Evolutionary conservation across 2,113 vertebrate species (phyloP).

Genomic region (Chaetura pelagica): DNA sequence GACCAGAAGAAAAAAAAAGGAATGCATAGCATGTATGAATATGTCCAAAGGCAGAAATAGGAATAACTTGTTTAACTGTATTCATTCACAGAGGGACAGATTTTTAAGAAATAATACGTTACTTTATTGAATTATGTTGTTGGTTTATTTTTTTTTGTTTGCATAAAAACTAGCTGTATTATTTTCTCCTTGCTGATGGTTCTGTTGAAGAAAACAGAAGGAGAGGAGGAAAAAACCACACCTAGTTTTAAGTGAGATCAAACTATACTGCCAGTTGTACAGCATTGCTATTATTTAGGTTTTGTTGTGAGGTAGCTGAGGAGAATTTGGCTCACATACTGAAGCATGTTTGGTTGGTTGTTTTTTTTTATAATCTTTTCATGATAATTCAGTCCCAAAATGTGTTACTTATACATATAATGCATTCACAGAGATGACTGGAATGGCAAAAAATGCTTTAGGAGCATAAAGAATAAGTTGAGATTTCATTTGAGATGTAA

Average conservation of each 20-base stretch:
- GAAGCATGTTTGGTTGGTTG: neutral
- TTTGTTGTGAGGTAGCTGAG: neutral
- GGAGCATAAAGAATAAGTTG: neutral
- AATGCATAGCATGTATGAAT: slow-evolving; percentile 12
- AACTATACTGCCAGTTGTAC: neutral
- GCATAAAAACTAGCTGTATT: neutral
- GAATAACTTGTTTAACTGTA: neutral
- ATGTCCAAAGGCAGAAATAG: neutral
- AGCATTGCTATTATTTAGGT: neutral
- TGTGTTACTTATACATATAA: neutral
- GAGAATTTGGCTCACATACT: neutral
- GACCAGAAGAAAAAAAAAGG: neutral
- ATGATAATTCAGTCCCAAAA: neutral
- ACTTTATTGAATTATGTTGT: neutral
- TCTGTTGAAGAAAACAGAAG: neutral
- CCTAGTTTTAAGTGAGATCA: neutral
- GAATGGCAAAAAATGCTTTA: neutral
- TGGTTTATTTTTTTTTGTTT: neutral
- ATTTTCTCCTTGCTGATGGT: neutral
- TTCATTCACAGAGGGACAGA: neutral
- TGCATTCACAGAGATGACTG: neutral
- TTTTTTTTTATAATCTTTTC: neutral
- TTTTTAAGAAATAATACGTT: neutral
- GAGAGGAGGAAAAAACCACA: too few relatives aligned
- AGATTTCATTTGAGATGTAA: neutral